Base-by-base conservation (phyloP, 2,113 vertebrate genomes). In the Turdus rufiventris region DNA sequence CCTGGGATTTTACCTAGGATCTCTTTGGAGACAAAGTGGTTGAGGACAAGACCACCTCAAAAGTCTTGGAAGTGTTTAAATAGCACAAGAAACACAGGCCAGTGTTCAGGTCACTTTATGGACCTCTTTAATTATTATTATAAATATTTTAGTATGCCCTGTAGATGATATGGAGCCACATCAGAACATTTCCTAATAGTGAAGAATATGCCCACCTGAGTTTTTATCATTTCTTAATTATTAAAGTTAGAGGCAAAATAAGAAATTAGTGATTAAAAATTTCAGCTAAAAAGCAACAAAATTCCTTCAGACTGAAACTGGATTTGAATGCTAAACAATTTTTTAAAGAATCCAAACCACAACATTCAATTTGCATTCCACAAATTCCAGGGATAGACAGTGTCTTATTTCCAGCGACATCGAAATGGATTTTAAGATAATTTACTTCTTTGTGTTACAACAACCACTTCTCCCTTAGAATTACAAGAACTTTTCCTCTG, bases 111-210 rank as follows among this genome's bases (percentile, higher is more conserved):
- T 45, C 11, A 33, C 8, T 56, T 76, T 48, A 31, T 40, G 15
- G 8, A 31, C 7, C 21, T 56, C 19, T 60, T 42, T 31, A 56
- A 48, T 65, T 38, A 8, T 33, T 51, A 10, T 7, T 58, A 10
- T 17, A 58, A 23, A 21, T 45, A 40, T 17, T 10, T 9, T 68
- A 53, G 6, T 18, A 13, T 24, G 6, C 45, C 17, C 29, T 2
- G 1, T 28, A 36, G 8, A 21, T 17, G 9, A 17, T 57, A 79
- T 0, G 3, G 8, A 61, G 3, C 28, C n/a, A 8, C 4, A 4
- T 54, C 40, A 91, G 58, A 43, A 50, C 1, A 3, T 18, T 5
- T 70, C 15, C 58, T 4, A 72, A 57, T 10, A 65, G 19, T 17
- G 12, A 72, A 57, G 15, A 4, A 11, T 25, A 53, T 40, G 2